Base-by-base conservation (phyloP, 2,888 invertebrate genomes). In the Tachystola acroxantha region DNA sequence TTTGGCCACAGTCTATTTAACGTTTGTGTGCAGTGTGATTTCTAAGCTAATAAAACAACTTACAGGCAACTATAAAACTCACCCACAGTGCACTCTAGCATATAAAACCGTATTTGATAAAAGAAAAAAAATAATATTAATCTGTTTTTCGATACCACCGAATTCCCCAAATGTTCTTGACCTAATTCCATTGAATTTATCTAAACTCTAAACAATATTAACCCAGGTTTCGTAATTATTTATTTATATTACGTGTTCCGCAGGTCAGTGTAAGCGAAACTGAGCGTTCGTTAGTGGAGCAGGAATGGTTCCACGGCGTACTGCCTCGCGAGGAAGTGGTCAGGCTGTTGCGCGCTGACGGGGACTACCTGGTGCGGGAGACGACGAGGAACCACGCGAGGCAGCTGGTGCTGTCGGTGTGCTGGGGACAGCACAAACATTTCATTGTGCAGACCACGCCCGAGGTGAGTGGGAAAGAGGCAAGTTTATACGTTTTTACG, bases 261-360 rank as follows among this genome's bases (percentile, higher is more conserved):
- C 48, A 86, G 86, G 80, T 86, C 42, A 76, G 72, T 48, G 85
- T 81, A 45, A 75, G 75, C 33, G 86, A 88, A 56, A 84, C 81
- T 10, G 92, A 91, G 63, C 91, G 93, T 27, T 91, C 92, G 7
- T 77, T 95, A 31, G 93, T 96, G 45, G 96, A 97, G 54, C 97
- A 97, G 78, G 96, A 97, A 71, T 98, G 97, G 97, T 98, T 98
- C 81, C 98, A 98, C 67, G 98, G 98, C 0, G 97, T 98, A 7
- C 79, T 98, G 40, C 98, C 98, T 0, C 89, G 98, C 9, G 98
- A 98, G 76, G 98, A 98, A 84, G 98, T 98, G 19, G 97, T 97
- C 28, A 88, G 97, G 42, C 88, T 98, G 26, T 88, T 98, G 42
- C 91, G 93, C n/a, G 93, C 93, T 37, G 96, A 98, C 55, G 98